These are phyloP conservation scores for Pomacea maculata DNA, from an alignment of 1,140 invertebrate species.

Conservation along the genomic window DNA sequence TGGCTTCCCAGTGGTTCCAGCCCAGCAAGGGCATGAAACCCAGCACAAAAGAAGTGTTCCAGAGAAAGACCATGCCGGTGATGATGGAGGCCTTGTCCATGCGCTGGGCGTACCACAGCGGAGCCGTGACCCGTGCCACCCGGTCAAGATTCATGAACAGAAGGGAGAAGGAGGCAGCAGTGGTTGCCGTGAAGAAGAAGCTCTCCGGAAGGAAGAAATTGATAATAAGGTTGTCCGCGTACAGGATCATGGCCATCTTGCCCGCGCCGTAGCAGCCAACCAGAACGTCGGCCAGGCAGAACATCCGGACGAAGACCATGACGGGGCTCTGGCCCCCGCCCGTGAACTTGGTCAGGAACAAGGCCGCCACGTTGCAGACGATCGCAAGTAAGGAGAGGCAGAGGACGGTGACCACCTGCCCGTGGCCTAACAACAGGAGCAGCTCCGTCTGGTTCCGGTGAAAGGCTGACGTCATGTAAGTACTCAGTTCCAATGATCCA, in stretches of 20 bases:
- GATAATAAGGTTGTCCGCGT: conserved; percentile 30
- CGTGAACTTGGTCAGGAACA: conserved; percentile 45
- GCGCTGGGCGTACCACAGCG: conserved; percentile 33
- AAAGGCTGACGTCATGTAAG: not conserved
- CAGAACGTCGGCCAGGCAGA: conserved; percentile 48
- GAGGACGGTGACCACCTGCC: conserved; percentile 19
- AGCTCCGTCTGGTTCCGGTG: not conserved
- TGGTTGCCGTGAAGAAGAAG: conserved; percentile 48
- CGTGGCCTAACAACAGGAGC: not conserved
- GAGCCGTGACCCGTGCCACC: conserved; percentile 40
- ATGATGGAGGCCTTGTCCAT: conserved; percentile 52
- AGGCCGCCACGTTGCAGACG: conserved; percentile 29
- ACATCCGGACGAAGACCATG: conserved; percentile 51
- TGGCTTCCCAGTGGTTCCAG: conserved; percentile 30
- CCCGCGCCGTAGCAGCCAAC: conserved; percentile 49
- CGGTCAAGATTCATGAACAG: conserved; percentile 51
- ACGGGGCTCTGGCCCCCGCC: conserved; percentile 47
- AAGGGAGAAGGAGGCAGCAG: conserved; percentile 38
- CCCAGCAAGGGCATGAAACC: conserved; percentile 56
- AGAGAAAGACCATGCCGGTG: conserved; percentile 46
- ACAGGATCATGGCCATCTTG: conserved; percentile 44
- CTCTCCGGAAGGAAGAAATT: conserved; percentile 61
- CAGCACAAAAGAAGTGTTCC: conserved; percentile 54
- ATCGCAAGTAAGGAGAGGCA: conserved; percentile 31
- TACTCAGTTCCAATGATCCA: no score